These are phyloP conservation scores for Sebastes baramenuke DNA, from an alignment of 2,797 vertebrate species.

Conservation along the genomic window DNA sequence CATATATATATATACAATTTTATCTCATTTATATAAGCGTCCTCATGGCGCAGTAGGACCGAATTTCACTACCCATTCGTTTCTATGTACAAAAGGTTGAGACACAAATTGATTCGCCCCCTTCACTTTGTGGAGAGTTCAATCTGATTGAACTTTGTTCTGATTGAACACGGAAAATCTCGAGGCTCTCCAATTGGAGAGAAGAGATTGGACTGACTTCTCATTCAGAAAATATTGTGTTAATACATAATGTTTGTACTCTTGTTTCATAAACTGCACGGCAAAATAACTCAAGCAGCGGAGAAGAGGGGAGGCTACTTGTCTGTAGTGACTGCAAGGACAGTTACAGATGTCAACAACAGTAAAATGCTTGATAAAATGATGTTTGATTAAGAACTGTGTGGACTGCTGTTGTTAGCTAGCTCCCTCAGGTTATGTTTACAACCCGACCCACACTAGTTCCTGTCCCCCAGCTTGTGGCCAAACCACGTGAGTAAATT, in stretches of 20 bases:
- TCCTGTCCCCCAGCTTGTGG: no score
- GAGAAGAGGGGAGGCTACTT: neutral
- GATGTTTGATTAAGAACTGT: neutral
- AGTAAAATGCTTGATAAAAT: neutral
- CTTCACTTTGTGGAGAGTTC: neutral
- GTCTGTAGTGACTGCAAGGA: neutral
- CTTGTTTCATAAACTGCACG: no score
- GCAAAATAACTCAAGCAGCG: neutral
- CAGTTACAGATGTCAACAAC: neutral
- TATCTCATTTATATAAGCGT: neutral
- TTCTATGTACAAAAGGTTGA: neutral
- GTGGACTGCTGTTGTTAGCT: neutral
- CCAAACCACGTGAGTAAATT: no score
- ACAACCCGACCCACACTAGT: no score
- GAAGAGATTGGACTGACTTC: no score
- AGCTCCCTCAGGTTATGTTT: no score
- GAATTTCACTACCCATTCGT: neutral
- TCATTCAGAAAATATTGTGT: no score
- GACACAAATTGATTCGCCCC: neutral
- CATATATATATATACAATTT: neutral
- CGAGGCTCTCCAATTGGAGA: no score
- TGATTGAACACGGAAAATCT: no score
- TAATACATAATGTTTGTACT: no score
- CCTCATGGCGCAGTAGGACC: neutral
- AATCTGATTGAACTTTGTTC: neutral